Base-by-base conservation (phyloP, 2,888 invertebrate species). In the Electrophaes corylata region DNA sequence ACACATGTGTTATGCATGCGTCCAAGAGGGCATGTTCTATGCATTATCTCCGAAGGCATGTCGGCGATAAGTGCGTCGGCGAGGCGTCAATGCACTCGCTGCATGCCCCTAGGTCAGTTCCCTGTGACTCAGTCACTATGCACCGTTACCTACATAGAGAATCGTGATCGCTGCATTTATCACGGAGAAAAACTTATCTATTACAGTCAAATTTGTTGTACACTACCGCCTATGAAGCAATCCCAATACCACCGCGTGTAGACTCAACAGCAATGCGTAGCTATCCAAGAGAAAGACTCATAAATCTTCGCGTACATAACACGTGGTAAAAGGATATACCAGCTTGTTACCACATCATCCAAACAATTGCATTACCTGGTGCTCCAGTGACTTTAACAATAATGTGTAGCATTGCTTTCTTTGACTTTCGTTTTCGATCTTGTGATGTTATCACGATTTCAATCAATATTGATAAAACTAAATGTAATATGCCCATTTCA, bases 71-170 rank as follows among this genome's bases (percentile, higher is more conserved):
- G 87, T 86, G 84, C 83, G 81, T 76, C 75, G 81, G 78, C 76
- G 75, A 76, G 80, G 75, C 89, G 91, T 91, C 91, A 91, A 91
- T 88, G 91, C 90, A 91, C 91, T 86, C 88, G 73, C 79, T 86
- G 85, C 88, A 88, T 88, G 88, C 84, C 78, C 84, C 84, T 91
- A 91, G 91, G 91, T 91, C 91, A 91, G 91, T 91, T 91, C 91
- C 89, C 91, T 84, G 83, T 89, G 89, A 91, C 75, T 90, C 88
- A 89, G 84, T 79, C 85, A 73, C 76, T 77, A 81, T 88, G 86
- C 89, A 90, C 91, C 89, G 90, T 91, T 91, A 91, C 83, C 73
- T 81, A 81, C 76, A 81, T 76, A 83, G 71, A 72, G 75, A 84
- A 81, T 84, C 83, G 83, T 81, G 86, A 84, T 82, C 78, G 76